phyloP scores from a whole-genome alignment of 2,113 vertebrate species.

The Reinhardtius hippoglossoides region DNA sequence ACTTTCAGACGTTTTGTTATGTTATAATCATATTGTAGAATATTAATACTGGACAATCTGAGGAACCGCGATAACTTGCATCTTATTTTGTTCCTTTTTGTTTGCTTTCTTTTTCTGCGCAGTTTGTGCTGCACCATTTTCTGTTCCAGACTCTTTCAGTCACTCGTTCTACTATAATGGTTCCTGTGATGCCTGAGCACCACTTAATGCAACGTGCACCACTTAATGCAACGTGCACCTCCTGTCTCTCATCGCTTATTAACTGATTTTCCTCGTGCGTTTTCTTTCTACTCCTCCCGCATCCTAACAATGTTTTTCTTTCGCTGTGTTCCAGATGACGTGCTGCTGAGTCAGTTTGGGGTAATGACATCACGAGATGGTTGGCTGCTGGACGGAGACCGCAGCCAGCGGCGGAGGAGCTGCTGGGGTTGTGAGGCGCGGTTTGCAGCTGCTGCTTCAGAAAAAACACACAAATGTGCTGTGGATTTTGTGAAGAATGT shows the following conservation, averaged over 20 bases:
- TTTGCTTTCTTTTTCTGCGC: background rate
- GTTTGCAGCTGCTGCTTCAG: conserved; percentile 5
- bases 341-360: conserved; percentile 54
- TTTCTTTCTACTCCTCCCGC: too few relatives aligned
- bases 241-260: too few relatives aligned
- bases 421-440: conserved; percentile 31
- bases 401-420: conserved; percentile 11
- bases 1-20: too few relatives aligned
- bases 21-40: too few relatives aligned
- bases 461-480: conserved; percentile 27
- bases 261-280: background rate
- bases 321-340: conserved; percentile 50
- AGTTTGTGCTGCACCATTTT: background rate
- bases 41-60: background rate
- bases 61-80: too few relatives aligned
- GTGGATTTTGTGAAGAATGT: conserved; percentile 32
- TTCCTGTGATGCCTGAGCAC: background rate
- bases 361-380: conserved; percentile 61
- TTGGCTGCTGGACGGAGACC: conserved; percentile 32
- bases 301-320: conserved; percentile 29
- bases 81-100: too few relatives aligned
- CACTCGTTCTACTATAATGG: background rate
- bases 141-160: background rate
- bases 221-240: too few relatives aligned
- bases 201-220: too few relatives aligned